Base-by-base conservation (phyloP, 1,140 invertebrate species). In the Calycopis cecrops region DNA sequence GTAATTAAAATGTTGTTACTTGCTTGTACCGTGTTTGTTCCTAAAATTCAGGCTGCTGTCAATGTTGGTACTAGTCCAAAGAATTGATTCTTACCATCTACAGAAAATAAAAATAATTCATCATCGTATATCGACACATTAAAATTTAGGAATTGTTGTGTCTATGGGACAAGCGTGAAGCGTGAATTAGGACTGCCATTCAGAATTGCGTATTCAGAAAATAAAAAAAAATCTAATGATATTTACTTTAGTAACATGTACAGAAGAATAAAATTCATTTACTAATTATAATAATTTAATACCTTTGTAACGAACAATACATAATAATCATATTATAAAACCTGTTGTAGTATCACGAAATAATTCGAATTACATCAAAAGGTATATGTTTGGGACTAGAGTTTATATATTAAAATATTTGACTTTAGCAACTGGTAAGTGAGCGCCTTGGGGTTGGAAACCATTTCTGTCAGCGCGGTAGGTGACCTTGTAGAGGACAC, bases 401-500 rank as follows among this genome's bases (percentile, higher is more conserved):
- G 77, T 79, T 35, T 57, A 47, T 59, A 48, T 76, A 6, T 28
- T 28, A 28, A 28, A 28, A 28, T 6, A 28, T 28, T 28, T 75
- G 77, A 47, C 60, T 35, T 40, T 48, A n/a, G n/a, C n/a, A n/a
- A n/a, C 44, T 59, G 71, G 67, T 47, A 94, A 73, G 72, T 93
- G 92, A 10, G 89, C 90, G 14, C 92, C 92, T 70, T 89, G 83
- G 53, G 93, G 90, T 66, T 92, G 79, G 88, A 89, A 90, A 33
- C 89, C 89, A 57, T 80, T 71, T 68, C 86, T 77, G 67, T 88
- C 75, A 12, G 90, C 90, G 68, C 87, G 70, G 85, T 91, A 91
- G 50, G 89, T 90, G 37, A 95, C 90, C 44, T 85, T 88, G 69
- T 94, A 92, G 48, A 89, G 82, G 57, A 91, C 86, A 17, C 94